Conservation (phyloP, 2,113 vertebrate genomes). For the Corythornis vintsioides region DNA sequence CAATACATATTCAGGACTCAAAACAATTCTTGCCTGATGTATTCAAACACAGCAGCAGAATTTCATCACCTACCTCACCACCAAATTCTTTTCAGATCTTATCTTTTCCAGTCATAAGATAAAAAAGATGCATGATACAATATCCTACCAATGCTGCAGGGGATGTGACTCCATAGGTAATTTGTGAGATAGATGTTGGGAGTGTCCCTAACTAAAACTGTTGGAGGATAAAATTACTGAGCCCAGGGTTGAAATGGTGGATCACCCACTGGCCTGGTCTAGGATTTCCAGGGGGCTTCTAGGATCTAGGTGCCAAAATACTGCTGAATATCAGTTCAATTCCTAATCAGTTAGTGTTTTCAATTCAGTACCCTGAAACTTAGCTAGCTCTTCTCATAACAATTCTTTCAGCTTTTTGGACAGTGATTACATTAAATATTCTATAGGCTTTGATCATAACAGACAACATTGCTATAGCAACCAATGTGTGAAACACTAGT, state of each 20-base stretch:
- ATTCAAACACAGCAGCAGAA: conserved; percentile 56
- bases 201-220: conserved; percentile 55
- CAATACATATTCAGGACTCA: conserved; percentile 42
- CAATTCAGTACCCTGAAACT: background rate
- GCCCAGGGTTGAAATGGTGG: conserved; percentile 9
- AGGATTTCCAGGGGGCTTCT: conserved; percentile 18
- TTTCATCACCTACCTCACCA: conserved; percentile 69
- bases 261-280: conserved; percentile 18
- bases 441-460: background rate
- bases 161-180: conserved; percentile 62
- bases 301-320: background rate
- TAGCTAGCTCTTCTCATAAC: background rate
- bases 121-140: conserved; percentile 71
- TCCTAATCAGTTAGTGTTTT: background rate
- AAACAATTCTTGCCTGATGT: conserved; percentile 54
- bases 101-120: conserved; percentile 69
- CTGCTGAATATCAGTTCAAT: background rate
- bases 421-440: background rate
- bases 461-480: background rate
- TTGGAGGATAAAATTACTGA: conserved; percentile 49
- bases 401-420: background rate
- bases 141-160: conserved; percentile 60
- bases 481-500: background rate
- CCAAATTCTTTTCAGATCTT: conserved; percentile 63
- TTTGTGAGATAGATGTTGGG: conserved; percentile 68